Conservation (phyloP, 2,113 vertebrate genomes). For the Pteruthius melanotis region DNA sequence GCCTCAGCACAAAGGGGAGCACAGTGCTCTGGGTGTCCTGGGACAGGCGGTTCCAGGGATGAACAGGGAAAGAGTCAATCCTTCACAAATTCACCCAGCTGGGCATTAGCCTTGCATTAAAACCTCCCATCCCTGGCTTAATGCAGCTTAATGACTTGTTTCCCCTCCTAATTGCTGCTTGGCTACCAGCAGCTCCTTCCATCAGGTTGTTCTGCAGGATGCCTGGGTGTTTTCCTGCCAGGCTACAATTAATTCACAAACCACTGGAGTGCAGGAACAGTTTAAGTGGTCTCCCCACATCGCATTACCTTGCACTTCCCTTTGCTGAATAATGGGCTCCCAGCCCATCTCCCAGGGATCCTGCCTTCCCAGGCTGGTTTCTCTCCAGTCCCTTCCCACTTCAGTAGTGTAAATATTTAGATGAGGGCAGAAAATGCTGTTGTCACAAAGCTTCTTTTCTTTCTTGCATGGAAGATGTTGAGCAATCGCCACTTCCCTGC, state of each 20-base stretch:
- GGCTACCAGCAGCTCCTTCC: conserved; percentile 47
- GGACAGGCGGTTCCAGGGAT: neutral
- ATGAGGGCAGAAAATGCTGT: neutral
- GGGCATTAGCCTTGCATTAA: neutral
- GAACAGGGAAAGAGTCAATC: neutral
- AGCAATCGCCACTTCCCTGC: neutral
- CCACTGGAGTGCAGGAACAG: conserved; percentile 42
- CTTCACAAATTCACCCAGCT: neutral
- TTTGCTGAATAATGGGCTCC: neutral
- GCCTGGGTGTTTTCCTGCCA: conserved; percentile 58
- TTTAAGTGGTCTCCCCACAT: conserved; percentile 40
- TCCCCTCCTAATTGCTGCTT: conserved; percentile 48
- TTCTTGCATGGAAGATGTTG: neutral
- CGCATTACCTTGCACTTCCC: neutral
- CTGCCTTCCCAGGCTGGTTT: neutral
- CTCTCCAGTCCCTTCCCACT: neutral
- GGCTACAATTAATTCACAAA: conserved; percentile 63
- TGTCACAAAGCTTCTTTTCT: neutral
- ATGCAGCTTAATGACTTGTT: conserved; percentile 41
- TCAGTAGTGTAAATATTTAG: neutral
- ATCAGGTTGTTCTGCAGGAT: conserved; percentile 48
- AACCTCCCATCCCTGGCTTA: neutral
- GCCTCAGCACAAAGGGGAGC: neutral
- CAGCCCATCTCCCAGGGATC: neutral
- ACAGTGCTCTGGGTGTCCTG: neutral